phyloP scores from a whole-genome alignment of 2,113 vertebrate species.

The Odobenus rosmarus region DNA sequence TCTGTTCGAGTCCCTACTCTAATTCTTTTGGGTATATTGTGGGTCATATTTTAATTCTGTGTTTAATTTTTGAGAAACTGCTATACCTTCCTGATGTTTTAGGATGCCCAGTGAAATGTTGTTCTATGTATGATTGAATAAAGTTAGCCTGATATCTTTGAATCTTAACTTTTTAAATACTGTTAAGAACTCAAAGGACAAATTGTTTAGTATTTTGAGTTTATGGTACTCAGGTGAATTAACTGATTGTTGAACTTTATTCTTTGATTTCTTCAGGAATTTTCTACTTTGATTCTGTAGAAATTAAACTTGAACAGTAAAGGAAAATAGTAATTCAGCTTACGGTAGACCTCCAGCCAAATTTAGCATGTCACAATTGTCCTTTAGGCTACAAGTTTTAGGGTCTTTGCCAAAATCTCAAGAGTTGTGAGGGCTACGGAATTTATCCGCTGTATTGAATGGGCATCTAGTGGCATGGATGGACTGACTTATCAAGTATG shows the following conservation, averaged over 20 bases:
- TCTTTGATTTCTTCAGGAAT: not conserved
- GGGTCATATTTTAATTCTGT: not conserved
- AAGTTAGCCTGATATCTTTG: not conserved
- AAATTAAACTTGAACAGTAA: not conserved
- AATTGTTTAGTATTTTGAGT: not conserved
- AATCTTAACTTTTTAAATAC: not conserved
- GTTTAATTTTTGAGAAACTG: conserved; percentile 1
- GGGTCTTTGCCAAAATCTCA: not conserved
- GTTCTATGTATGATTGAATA: not conserved
- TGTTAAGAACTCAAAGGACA: not conserved
- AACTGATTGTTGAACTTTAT: not conserved
- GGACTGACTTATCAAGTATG: not conserved
- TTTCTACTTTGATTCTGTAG: conserved; percentile 32
- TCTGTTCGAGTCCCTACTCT: not conserved
- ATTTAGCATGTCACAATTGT: not conserved
- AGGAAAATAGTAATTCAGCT: not conserved
- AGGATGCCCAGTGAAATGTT: not conserved
- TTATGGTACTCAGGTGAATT: not conserved
- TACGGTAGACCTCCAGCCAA: not conserved
- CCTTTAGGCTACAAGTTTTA: not conserved
- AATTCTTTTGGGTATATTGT: not conserved
- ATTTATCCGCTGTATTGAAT: not conserved
- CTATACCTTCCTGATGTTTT: not conserved
- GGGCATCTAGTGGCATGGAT: not conserved
- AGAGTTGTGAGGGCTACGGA: not conserved